phyloP scores from a whole-genome alignment of 2,888 invertebrate genomes.

The Bembecia ichneumoniformis region DNA sequence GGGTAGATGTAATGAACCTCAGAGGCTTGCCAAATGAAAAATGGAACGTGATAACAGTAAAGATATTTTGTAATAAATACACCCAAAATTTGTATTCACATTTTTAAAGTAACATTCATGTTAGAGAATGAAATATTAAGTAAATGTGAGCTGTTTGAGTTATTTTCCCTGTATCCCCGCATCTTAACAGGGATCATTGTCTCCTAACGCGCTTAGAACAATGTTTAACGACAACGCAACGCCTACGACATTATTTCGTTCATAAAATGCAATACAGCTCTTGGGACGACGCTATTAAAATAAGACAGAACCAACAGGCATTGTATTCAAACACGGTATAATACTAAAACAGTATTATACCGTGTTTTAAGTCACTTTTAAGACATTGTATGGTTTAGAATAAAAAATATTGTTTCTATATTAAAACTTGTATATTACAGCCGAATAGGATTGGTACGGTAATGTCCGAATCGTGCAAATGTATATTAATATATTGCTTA shows the following conservation, averaged over 20 bases:
- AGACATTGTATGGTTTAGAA: neutral
- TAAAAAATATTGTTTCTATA: too few relatives aligned
- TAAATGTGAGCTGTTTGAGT: neutral
- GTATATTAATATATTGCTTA: too few relatives aligned
- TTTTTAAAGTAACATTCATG: too few relatives aligned
- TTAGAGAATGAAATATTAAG: neutral
- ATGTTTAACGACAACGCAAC: slow-evolving; percentile 28
- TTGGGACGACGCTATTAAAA: slow-evolving; percentile 56
- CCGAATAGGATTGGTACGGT: too few relatives aligned
- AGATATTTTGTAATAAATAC: too few relatives aligned
- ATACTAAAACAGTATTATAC: neutral
- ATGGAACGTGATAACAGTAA: too few relatives aligned
- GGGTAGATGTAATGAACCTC: too few relatives aligned
- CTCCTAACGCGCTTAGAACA: slow-evolving; percentile 12
- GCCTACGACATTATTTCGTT: slow-evolving; percentile 39
- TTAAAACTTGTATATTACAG: too few relatives aligned
- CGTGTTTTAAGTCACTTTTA: too few relatives aligned
- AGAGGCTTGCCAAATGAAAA: too few relatives aligned
- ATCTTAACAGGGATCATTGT: slow-evolving; percentile 21
- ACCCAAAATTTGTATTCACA: too few relatives aligned
- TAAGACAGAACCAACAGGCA: slow-evolving; percentile 38
- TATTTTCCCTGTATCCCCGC: neutral
- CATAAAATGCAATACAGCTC: slow-evolving; percentile 50
- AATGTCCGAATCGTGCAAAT: too few relatives aligned
- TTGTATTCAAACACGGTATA: slow-evolving; percentile 36